phyloP scores from a whole-genome alignment of 1,140 invertebrate genomes.

The Phenacoccus solenopsis region DNA sequence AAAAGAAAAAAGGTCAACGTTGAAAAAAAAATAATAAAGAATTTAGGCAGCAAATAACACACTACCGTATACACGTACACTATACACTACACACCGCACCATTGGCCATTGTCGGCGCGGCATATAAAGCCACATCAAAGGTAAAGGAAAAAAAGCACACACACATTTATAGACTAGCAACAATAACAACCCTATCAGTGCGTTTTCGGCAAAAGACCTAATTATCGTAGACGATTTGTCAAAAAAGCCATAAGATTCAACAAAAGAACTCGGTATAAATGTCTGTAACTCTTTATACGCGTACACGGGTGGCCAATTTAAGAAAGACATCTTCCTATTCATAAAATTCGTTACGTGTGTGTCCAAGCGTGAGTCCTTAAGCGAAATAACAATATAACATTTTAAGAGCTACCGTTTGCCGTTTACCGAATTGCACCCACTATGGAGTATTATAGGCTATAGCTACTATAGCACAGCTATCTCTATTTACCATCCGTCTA shows the following conservation, averaged over 20 bases:
- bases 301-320: constrained; percentile 1
- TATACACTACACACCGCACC: too few relatives aligned
- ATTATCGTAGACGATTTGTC: not conserved
- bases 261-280: too few relatives aligned
- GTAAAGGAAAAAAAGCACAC: not conserved
- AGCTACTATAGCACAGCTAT: too few relatives aligned
- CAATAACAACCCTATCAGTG: constrained; percentile 1
- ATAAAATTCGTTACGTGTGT: not conserved
- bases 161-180: not conserved
- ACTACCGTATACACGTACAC: too few relatives aligned
- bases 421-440: too few relatives aligned
- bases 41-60: too few relatives aligned
- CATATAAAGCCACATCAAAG: not conserved
- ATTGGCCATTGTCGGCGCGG: not conserved
- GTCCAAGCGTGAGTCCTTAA: constrained; percentile 1
- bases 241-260: not conserved
- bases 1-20: too few relatives aligned
- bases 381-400: too few relatives aligned
- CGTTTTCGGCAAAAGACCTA: not conserved
- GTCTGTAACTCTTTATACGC: not conserved
- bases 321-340: not conserved
- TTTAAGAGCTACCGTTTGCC: too few relatives aligned
- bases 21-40: too few relatives aligned
- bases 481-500: too few relatives aligned
- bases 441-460: too few relatives aligned